Conservation (phyloP, 2,888 invertebrate species). For the Sarcophaga variegata region DNA sequence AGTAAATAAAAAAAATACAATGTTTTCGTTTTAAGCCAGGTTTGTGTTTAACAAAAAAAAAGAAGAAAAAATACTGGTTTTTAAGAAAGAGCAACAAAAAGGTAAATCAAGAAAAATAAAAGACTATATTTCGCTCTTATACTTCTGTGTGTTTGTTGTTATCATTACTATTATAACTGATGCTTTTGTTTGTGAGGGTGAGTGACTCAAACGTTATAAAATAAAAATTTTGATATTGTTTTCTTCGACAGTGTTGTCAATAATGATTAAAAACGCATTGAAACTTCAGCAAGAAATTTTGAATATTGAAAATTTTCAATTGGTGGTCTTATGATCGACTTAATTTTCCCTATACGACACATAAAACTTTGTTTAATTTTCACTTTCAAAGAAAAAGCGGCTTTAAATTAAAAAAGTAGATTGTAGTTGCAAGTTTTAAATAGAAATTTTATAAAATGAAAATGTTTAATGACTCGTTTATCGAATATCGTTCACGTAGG, state of each 20-base stretch:
- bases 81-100: slow-evolving; percentile 6
- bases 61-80: slow-evolving; percentile 56
- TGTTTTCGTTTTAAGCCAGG: slow-evolving; percentile 39
- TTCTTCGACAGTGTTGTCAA: slow-evolving; percentile 36
- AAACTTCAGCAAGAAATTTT: neutral
- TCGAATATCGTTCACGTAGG: no score
- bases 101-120: neutral
- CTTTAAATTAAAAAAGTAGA: no score
- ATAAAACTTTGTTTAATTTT: no score
- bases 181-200: slow-evolving; percentile 41
- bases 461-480: no score
- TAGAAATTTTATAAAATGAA: no score
- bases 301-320: no score
- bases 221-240: neutral
- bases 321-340: no score
- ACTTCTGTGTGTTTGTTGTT: neutral
- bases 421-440: no score
- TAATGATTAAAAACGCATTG: neutral
- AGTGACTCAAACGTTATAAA: slow-evolving; percentile 31
- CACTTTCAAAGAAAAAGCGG: no score
- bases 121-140: neutral
- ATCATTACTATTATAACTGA: neutral
- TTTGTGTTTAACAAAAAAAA: slow-evolving; percentile 18
- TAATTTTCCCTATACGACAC: no score
- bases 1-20: neutral